Conservation (phyloP, 2,113 vertebrate genomes). For the Proteles cristata region DNA sequence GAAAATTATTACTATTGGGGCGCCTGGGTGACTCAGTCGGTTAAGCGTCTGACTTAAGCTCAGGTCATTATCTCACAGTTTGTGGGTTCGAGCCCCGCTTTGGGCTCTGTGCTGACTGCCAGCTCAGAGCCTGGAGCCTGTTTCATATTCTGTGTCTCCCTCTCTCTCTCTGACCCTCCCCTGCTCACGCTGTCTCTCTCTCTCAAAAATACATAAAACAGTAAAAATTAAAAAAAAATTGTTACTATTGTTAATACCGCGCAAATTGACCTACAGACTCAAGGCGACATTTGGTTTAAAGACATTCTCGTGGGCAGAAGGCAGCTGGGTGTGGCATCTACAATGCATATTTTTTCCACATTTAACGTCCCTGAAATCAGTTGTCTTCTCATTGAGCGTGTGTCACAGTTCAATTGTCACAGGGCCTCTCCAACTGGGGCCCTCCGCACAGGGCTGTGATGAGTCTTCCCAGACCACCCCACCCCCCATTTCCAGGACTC, state of each 20-base stretch:
- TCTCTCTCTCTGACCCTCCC: too few relatives aligned
- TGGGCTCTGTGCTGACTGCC: too few relatives aligned
- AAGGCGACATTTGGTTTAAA: background rate
- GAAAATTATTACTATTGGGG: background rate
- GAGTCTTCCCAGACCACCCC: background rate
- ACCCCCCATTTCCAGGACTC: background rate
- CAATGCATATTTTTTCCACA: background rate
- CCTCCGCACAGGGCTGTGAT: background rate
- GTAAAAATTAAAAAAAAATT: too few relatives aligned
- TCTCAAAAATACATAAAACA: too few relatives aligned
- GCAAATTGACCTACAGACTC: background rate
- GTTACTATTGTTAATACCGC: background rate
- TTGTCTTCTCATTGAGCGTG: background rate
- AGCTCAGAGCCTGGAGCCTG: too few relatives aligned
- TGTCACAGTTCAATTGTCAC: background rate
- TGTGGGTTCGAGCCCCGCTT: too few relatives aligned
- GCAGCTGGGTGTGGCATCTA: accelerated
- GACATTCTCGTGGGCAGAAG: background rate
- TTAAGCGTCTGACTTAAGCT: too few relatives aligned
- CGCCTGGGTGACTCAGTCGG: too few relatives aligned
- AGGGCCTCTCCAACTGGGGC: background rate
- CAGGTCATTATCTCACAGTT: too few relatives aligned
- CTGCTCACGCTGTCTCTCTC: too few relatives aligned
- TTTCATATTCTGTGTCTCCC: too few relatives aligned
- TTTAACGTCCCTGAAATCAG: background rate